phyloP scores from a whole-genome alignment of 2,113 vertebrate genomes.

The Malurus melanocephalus region DNA sequence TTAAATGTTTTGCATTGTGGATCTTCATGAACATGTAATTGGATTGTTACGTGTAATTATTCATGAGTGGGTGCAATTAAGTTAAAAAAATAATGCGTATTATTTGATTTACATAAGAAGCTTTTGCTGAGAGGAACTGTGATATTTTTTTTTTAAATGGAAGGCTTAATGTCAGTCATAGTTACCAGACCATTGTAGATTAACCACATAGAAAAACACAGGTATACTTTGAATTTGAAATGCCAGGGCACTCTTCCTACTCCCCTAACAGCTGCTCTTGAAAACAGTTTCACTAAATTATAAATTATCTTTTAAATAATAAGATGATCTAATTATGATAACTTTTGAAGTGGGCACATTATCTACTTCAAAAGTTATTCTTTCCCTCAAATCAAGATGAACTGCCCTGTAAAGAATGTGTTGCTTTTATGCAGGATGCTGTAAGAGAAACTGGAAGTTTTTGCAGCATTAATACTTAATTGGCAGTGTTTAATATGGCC shows the following conservation, averaged over 20 bases:
- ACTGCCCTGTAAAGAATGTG: background rate
- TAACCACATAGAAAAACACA: background rate
- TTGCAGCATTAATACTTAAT: background rate
- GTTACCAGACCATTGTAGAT: background rate
- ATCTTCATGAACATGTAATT: background rate
- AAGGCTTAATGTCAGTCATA: background rate
- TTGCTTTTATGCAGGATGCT: background rate
- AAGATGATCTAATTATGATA: background rate
- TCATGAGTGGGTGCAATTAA: background rate
- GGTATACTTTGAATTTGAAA: background rate
- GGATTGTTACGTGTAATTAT: background rate
- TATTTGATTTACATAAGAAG: background rate
- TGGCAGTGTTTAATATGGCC: background rate
- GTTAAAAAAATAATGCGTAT: background rate
- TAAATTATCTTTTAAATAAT: background rate
- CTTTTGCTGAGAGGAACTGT: background rate
- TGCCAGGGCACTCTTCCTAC: background rate
- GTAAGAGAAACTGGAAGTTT: background rate
- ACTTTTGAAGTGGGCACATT: background rate
- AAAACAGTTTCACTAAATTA: background rate
- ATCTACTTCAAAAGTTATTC: background rate
- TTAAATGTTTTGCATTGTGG: background rate
- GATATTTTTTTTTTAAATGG: background rate
- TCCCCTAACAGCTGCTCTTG: background rate
- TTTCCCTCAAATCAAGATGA: background rate